Base-by-base conservation (phyloP, 2,888 invertebrate genomes). In the Noctua janthina region DNA sequence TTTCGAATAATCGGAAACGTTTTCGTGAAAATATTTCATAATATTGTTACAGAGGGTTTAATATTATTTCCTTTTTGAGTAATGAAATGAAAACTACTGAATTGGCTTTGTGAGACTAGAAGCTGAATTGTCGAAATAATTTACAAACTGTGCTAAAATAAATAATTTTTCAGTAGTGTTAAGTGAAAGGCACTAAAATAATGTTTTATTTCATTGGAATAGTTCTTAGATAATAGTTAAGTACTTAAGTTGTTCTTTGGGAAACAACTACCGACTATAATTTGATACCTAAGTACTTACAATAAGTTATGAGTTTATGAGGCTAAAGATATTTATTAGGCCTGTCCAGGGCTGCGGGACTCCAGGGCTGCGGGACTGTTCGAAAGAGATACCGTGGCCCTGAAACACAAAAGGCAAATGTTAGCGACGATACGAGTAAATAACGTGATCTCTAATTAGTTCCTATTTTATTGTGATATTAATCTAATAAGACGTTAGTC, bases 1-100 rank as follows among this genome's bases (percentile, higher is more conserved):
- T 79, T 79, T 69, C 43, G 23, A 29, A 39, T 78, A 82, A 67
- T 59, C 46, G 66, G 23, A 29, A 72, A 62, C 51, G 67, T 20
- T 73, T 56, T 73, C 23, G 39, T 64, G 23, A 15, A 73, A 84
- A 64, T 82, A 79, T 49, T 84, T 68, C 23, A 54, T 43, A 46
- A 46, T n/a, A 23, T 11, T 39, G n/a, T 69, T 59, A 51, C 20
- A 8, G n/a, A 59, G 49, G 5, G 7, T 39, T 17, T 54, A 49
- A 43, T 77, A 23, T 67, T 49, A 46, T 49, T 56, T 23, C 54
- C 29, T 4, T 69, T 79, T 43, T 35, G 13, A 62, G 13, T 59
- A 59, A 10, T 13, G 4, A 29, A 49, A 49, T 23, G 35, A 7
- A 79, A 74, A 23, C 6, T 39, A 49, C 74, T 0, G 29, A 81